Evolutionary conservation across 2,888 invertebrate genomes (phyloP), one percentile per base, ranked within the genome.

Genomic region (Phyto melanocephala): DNA sequence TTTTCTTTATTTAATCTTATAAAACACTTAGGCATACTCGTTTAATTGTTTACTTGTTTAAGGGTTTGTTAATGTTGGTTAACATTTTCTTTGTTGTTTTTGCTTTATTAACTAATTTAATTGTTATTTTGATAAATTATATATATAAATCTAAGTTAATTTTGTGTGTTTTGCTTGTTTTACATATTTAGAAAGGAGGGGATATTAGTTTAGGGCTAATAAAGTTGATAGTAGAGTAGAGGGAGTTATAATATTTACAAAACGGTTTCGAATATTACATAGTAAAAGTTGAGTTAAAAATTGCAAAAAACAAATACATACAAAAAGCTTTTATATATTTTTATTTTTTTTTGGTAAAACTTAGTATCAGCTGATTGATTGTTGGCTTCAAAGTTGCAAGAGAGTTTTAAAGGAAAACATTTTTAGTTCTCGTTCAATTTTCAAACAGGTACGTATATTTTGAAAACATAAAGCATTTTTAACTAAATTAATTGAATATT

Each of bases 361-460:
- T 45, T 2, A 37, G 5, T 2, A 35, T 33, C 11, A n/a, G 20
- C 35, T 58, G 17, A 42, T 42, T 60, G 47, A 24, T 37, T 72
- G 1, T 17, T 24, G 15, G 33, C 13, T 24, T 71, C 10, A 42
- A 56, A 56, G 8, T 52, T 28, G 17, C 28, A 13, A 15, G 35
- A 42, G 10, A 22, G 33, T 28, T 40, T 45, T 13, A 42, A 52
- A 63, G n/a, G 10, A 65, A 42, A 42, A 15, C 11, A 15, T 1
- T 22, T 42, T 1, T 52, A 63, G 37, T 4, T 70, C 60, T 42
- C 56, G 62, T 62, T 63, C 7, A 75, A 70, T 63, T 77, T 67
- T 54, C 71, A 65, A 78, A 78, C 81, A 82, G 81, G 81, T 82
- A 82, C 81, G 50, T 79, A 78, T 82, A 82, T 82, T 82, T 78